Evolutionary conservation across 2,888 invertebrate genomes (phyloP).

Genomic region (Cactoblastis cactorum): DNA sequence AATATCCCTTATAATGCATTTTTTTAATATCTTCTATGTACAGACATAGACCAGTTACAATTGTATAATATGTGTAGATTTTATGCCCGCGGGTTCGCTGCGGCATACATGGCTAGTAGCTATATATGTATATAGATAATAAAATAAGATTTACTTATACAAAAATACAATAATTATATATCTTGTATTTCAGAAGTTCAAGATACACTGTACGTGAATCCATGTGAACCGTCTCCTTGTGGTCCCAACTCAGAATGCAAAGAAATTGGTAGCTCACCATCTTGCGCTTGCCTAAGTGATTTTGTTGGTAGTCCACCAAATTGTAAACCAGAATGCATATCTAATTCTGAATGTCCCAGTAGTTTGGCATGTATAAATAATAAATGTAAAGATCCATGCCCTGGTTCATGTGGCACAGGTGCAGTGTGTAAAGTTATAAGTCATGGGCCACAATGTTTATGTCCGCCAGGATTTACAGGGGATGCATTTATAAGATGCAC

Average conservation of each 20-base stretch:
- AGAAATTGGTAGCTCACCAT: constrained; percentile 80
- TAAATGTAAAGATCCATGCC: constrained; percentile 87
- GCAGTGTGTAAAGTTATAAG: constrained; percentile 87
- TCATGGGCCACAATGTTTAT: constrained; percentile 87
- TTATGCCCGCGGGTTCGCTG: too few species aligned
- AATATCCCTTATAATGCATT: too few species aligned
- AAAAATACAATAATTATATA: not conserved
- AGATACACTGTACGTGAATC: constrained; percentile 58
- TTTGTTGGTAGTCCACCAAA: constrained; percentile 85
- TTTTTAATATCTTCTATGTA: too few species aligned
- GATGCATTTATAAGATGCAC: constrained; percentile 81
- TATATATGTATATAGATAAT: not conserved
- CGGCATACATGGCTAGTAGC: too few species aligned
- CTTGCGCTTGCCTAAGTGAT: constrained; percentile 85
- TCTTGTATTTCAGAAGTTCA: constrained; percentile 44
- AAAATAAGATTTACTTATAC: too few species aligned
- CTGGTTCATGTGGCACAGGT: constrained; percentile 84
- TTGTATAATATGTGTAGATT: too few species aligned
- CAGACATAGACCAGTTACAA: too few species aligned
- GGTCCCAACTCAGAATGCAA: constrained; percentile 85
- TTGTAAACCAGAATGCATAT: constrained; percentile 86
- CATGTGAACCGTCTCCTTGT: constrained; percentile 87
- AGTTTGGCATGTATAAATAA: constrained; percentile 85
- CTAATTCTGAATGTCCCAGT: constrained; percentile 85
- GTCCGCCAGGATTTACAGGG: constrained; percentile 81